A percentile compares a stretch with the other conserved stretches of the same genome.
Conservation (phyloP, 2,113 vertebrate species). For the Heterochromis multidens region DNA sequence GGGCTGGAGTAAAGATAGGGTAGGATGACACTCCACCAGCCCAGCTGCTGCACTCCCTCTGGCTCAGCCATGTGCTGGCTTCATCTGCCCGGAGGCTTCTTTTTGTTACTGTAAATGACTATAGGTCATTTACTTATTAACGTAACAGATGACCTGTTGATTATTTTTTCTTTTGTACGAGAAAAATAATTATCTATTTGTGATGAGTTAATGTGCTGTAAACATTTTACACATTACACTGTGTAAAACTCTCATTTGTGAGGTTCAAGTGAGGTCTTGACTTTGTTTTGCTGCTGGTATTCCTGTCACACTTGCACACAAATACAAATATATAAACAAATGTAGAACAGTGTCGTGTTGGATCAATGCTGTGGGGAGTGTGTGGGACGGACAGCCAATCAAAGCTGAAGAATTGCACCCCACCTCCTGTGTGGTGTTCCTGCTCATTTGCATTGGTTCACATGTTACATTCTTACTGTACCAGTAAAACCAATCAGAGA, state of each 20-base stretch:
- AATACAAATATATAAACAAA: neutral
- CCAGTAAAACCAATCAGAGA: slow-evolving; percentile 32
- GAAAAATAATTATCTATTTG: neutral
- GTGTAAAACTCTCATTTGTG: neutral
- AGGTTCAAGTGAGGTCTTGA: neutral
- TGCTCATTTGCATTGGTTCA: slow-evolving; percentile 47
- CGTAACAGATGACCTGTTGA: neutral
- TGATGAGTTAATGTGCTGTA: neutral
- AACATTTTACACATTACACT: neutral
- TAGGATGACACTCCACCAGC: slow-evolving; percentile 16
- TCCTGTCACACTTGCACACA: neutral
- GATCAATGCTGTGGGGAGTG: slow-evolving; percentile 4
- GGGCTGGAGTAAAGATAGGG: slow-evolving; percentile 20
- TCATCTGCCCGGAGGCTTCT: neutral
- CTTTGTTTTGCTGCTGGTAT: neutral
- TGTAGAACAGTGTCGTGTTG: neutral
- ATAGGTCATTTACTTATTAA: neutral
- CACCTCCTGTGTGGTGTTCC: slow-evolving; percentile 51
- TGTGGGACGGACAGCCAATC: slow-evolving; percentile 58
- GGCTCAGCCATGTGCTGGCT: neutral
- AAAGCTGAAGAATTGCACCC: slow-evolving; percentile 32
- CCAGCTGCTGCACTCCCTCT: slow-evolving; percentile 49
- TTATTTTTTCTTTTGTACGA: neutral
- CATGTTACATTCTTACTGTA: slow-evolving; percentile 11
- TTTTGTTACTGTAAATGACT: neutral